Base-by-base conservation (phyloP, 2,113 vertebrate species). In the Bufo gargarizans region DNA sequence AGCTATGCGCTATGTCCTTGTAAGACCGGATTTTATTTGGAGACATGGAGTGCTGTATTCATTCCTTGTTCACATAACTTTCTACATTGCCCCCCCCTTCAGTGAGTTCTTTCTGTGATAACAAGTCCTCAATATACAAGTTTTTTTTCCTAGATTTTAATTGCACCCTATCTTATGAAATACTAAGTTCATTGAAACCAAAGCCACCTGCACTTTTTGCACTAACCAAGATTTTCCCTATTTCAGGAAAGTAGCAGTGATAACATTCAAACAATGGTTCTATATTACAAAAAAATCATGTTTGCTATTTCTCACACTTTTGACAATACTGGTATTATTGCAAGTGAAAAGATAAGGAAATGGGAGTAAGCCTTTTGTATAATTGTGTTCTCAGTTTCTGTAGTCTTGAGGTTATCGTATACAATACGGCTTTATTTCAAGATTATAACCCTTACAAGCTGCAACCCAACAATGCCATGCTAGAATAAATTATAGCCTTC, bases 321-420 rank as follows among this genome's bases (percentile, higher is more conserved):
- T 67, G 76, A 86, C 85, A 86, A 86, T 86, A 74, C 59, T 67
- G 59, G 61, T 61, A 78, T 79, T 16, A 67, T 13, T 79, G 49
- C 4, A n/a, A 55, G 76, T n/a, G 0, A 53, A 58, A 49, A 79
- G 76, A 79, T 63, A 86, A 67, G 85, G 85, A 79, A 86, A 79
- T 69, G 77, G 85, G 85, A 86, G 85, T 86, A 67, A 79, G 47
- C 5, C 85, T 55, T 77, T n/a, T 69, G 19, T 67, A 79, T n/a
- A 17, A 86, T 79, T 86, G 85, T 86, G 69, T 53, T 53, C 67
- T 58, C 82, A 58, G 53, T 69, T 43, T 49, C 49, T 84, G 13
- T 17, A 67, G 43, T 49, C 85, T 80, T 86, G 7, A 56, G 77
- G 85, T 69, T 86, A 86, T 86, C 76, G 50, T 58, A 55, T 13